Base-by-base conservation (phyloP, 1,140 invertebrate species). In the Nylanderia fulva region DNA sequence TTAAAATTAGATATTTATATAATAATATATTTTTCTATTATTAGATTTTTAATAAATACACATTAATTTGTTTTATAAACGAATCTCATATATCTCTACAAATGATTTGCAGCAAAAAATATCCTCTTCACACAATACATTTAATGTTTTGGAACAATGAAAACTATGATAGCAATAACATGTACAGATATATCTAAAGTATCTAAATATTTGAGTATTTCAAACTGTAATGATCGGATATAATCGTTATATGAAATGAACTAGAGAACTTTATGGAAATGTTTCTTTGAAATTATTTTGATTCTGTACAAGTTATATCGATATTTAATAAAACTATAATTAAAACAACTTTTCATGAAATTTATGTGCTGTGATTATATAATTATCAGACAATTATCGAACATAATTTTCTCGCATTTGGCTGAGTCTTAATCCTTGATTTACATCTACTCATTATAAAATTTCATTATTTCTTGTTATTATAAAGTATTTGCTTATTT, bases 191-290 rank as follows among this genome's bases (percentile, higher is more conserved):
- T 33, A 63, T 52, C n/a, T 60, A 64, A 77, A 64, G n/a, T 45
- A 77, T 54, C 4, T 77, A 3, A 13, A 5, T 68, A 27, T 54
- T 4, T 45, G 42, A 45, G 13, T 45, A 33, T 45, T 45, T 36
- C 13, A 66, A 54, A 1, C 39, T 79, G 21, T 68, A 79, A 79
- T 42, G 60, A 52, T 36, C n/a, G 21, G 36, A 6, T 68, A 66
- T 66, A 79, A 66, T 79, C 21, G 5, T 79, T 79, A 54, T 2
- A 79, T 7, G 45, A 66, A 79, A 79, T 79, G 33, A 79, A 36
- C 21, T 9, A n/a, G 2, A 79, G 13, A 18, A n/a, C 33, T 15
- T 45, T 54, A 13, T 56, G 76, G 61, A 79, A 79, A 68, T n/a
- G 15, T 52, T 66, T 24, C 29, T 13, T 13, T 2, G 60, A 79